Conservation (phyloP, 1,140 invertebrate species). For the Drosophila eugracilis region DNA sequence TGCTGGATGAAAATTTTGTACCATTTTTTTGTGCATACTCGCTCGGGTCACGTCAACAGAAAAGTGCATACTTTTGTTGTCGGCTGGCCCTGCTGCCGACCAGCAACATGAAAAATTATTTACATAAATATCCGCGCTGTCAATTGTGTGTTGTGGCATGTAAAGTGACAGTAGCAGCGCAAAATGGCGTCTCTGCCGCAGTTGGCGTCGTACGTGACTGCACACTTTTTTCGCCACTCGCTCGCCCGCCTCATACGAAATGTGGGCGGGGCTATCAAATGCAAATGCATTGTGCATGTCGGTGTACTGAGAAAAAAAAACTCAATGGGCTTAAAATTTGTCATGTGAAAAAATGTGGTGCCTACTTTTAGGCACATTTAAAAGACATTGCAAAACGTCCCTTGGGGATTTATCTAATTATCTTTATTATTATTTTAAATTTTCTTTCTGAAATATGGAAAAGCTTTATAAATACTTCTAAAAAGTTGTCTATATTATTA, state of each 20-base stretch:
- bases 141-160: constrained; percentile 82
- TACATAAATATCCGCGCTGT: constrained; percentile 82
- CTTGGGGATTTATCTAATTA: too few relatives aligned
- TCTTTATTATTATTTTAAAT: too few relatives aligned
- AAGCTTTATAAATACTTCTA: too few relatives aligned
- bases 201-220: constrained; percentile 63
- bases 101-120: constrained; percentile 80
- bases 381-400: too few relatives aligned
- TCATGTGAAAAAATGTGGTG: too few relatives aligned
- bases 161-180: constrained; percentile 80
- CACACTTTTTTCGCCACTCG: constrained; percentile 60
- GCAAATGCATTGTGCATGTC: constrained; percentile 68
- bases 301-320: constrained; percentile 11
- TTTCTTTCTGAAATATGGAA: too few relatives aligned
- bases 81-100: constrained; percentile 39
- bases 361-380: too few relatives aligned
- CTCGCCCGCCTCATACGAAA: constrained; percentile 19
- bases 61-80: constrained; percentile 72
- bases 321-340: too few relatives aligned
- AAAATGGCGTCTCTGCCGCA: constrained; percentile 64
- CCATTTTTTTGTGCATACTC: constrained; percentile 28
- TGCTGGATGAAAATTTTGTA: constrained; percentile 30
- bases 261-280: constrained; percentile 73
- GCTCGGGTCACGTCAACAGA: constrained; percentile 72
- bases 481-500: too few relatives aligned